Evolutionary conservation across 2,797 vertebrate species (phyloP).

Genomic region (Fundulus diaphanus): DNA sequence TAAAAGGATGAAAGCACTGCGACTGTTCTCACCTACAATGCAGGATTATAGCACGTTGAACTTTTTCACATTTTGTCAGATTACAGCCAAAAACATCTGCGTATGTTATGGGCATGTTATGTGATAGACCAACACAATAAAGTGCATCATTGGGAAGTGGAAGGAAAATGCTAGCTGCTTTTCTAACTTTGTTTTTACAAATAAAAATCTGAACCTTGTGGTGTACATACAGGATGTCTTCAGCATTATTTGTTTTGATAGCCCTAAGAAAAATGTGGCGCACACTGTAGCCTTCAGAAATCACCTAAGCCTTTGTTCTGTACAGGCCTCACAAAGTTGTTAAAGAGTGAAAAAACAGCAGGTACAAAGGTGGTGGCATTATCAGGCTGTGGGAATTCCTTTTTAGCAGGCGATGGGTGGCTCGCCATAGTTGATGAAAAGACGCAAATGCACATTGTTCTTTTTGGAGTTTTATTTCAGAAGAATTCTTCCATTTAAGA

Average conservation of each 20-base stretch:
- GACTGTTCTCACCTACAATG: slow-evolving; percentile 22
- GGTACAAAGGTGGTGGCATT: no score
- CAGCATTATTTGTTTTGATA: no score
- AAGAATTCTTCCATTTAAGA: background rate
- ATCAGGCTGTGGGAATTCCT: no score
- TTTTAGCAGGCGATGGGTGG: no score
- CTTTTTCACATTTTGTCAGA: background rate
- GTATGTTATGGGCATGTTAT: background rate
- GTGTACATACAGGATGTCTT: background rate
- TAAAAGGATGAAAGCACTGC: slow-evolving; percentile 6
- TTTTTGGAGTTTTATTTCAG: background rate
- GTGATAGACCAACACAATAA: background rate
- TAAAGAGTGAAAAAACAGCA: no score
- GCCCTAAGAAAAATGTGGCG: background rate
- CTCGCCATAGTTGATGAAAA: background rate
- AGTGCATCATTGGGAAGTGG: background rate
- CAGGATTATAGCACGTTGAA: background rate
- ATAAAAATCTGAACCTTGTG: background rate
- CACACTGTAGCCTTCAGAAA: background rate
- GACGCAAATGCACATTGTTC: background rate
- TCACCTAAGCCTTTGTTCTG: background rate
- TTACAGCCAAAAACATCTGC: background rate
- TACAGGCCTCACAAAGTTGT: no score
- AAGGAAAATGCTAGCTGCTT: background rate
- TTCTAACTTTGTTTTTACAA: background rate